Conservation (phyloP, 2,797 vertebrate genomes). For the Chloroceryle inda region DNA sequence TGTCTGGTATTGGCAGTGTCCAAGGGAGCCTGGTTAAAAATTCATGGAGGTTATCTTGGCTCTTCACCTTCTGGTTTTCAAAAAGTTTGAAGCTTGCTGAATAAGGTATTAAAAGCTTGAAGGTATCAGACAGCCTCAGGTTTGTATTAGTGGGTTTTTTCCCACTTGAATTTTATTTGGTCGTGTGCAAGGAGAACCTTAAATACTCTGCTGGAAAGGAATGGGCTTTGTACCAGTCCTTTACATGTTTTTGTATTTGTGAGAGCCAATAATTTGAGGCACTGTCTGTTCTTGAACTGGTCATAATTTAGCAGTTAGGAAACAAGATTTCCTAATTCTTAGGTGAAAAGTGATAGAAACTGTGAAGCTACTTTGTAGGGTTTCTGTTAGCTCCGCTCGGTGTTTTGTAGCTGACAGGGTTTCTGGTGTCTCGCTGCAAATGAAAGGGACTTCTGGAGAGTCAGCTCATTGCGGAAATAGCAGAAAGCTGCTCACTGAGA, state of each 20-base stretch:
- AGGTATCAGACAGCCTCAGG: neutral
- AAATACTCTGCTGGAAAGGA: neutral
- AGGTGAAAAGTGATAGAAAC: neutral
- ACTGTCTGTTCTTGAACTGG: neutral
- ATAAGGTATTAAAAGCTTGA: neutral
- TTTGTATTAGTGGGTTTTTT: neutral
- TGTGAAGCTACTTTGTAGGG: neutral
- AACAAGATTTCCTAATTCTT: neutral
- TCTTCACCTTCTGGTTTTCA: neutral
- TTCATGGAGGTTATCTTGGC: neutral
- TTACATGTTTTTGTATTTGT: neutral
- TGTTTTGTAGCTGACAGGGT: neutral
- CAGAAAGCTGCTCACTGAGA: slow-evolving; percentile 18
- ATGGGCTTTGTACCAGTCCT: neutral
- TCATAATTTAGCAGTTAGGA: neutral
- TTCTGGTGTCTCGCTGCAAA: neutral
- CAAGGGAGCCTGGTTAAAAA: slow-evolving; percentile 1
- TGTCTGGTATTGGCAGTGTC: neutral
- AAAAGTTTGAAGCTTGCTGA: neutral
- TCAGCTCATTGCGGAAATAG: slow-evolving; percentile 54
- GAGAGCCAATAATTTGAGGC: neutral
- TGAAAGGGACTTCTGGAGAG: slow-evolving; percentile 47
- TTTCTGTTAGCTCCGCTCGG: neutral
- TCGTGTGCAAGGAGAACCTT: neutral
- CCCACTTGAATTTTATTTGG: neutral